phyloP scores from a whole-genome alignment of 2,797 vertebrate species.

The Macropodus opercularis region DNA sequence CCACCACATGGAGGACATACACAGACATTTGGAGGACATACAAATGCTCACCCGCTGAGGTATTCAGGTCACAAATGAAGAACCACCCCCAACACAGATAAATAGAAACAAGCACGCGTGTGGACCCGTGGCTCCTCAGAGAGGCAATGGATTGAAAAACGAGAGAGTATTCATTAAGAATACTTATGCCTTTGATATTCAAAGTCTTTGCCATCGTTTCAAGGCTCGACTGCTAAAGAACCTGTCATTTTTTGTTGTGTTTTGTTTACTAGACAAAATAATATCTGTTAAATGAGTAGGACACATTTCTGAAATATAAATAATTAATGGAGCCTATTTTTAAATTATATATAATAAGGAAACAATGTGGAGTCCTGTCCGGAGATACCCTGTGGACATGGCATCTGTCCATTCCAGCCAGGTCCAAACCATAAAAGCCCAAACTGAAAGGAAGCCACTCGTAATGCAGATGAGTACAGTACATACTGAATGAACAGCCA shows the following conservation, averaged over 20 bases:
- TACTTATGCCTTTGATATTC: slow-evolving; percentile 43
- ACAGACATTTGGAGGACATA: slow-evolving; percentile 67
- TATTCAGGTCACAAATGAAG: slow-evolving; percentile 77
- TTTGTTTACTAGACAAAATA: slow-evolving; percentile 25
- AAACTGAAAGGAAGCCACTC: slow-evolving; percentile 5
- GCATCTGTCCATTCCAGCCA: background rate
- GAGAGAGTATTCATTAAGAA: slow-evolving; percentile 44
- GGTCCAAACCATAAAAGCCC: slow-evolving; percentile 7
- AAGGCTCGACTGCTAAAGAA: slow-evolving; percentile 55
- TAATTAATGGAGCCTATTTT: slow-evolving; percentile 2
- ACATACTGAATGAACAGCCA: too few relatives aligned
- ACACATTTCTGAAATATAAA: slow-evolving; percentile 32
- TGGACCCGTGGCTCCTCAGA: slow-evolving; percentile 38
- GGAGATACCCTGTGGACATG: slow-evolving; percentile 10
- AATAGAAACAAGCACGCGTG: slow-evolving; percentile 67
- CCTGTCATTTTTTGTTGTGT: slow-evolving; percentile 52
- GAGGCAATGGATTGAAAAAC: slow-evolving; percentile 35
- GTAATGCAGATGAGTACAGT: too few relatives aligned
- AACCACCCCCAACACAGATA: slow-evolving; percentile 57
- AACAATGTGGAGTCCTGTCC: background rate
- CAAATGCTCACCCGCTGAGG: slow-evolving; percentile 69
- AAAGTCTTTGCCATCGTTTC: slow-evolving; percentile 30
- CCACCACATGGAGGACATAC: slow-evolving; percentile 35
- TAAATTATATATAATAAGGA: slow-evolving; percentile 21
- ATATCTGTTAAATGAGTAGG: slow-evolving; percentile 12